Percentiles rank a stretch among this genome's conserved stretches.
Evolutionary conservation across 2,797 vertebrate genomes (phyloP).

Genomic region (Basileuterus tristriatus): DNA sequence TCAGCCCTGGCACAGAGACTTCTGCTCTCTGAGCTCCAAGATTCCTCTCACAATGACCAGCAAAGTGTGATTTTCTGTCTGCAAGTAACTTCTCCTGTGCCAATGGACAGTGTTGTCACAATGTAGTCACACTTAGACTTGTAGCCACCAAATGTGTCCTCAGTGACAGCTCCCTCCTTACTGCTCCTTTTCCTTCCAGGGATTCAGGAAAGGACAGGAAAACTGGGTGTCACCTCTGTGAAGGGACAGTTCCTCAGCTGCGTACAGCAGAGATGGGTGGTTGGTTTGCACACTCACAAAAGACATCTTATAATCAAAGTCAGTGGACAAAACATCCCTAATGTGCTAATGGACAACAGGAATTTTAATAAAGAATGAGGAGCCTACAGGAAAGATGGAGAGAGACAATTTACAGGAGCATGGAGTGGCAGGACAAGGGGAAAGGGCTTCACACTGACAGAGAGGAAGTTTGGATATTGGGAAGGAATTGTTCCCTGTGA

Average conservation of each 20-base stretch:
- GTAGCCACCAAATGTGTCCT: neutral
- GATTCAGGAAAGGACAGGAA: neutral
- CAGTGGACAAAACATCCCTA: neutral
- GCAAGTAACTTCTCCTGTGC: neutral
- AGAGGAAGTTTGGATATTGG: too few relatives aligned
- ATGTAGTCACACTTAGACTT: neutral
- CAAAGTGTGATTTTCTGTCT: neutral
- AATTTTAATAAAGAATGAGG: neutral
- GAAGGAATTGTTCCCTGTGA: rapidly evolving
- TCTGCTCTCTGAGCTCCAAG: neutral
- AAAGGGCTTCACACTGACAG: neutral
- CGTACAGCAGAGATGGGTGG: neutral
- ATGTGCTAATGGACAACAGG: rapidly evolving
- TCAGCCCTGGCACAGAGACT: neutral
- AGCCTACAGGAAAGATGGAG: neutral
- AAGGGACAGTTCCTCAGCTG: neutral
- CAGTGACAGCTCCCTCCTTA: neutral
- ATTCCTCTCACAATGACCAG: neutral
- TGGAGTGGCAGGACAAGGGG: neutral
- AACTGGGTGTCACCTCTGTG: neutral
- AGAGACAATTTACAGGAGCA: neutral
- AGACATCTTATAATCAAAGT: neutral
- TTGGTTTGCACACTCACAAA: neutral
- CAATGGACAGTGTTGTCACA: neutral
- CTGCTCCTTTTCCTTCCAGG: neutral